Evolutionary conservation across 2,888 invertebrate genomes (phyloP), one percentile per base, ranked within the genome.

Genomic region (Synergus umbraculus): DNA sequence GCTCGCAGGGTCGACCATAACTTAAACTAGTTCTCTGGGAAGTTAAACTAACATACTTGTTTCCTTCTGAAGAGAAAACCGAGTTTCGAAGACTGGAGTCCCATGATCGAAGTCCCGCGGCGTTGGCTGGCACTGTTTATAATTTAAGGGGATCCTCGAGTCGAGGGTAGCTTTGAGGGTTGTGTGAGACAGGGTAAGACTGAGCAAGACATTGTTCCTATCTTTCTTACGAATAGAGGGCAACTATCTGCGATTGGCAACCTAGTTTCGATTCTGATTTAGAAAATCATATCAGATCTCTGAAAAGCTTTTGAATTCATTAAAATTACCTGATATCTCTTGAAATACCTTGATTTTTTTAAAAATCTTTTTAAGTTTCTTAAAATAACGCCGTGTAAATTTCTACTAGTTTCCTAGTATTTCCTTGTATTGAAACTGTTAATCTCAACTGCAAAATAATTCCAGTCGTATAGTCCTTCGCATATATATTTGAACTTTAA

Each of bases 61-160:
- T 73, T 73, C 73, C 54, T 54, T 37, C 54, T n/a, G 37, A 73
- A 29, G 18, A 22, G 54, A 73, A 49, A 69, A 46, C 43, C 69
- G 63, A 64, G 60, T 76, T 76, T 79, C 15, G 43, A 78, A 84
- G 77, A 81, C 81, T 80, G 77, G 78, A 76, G 65, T 80, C 73
- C 78, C 49, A 67, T 77, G 79, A 81, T 80, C 76, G 73, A 81
- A 82, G 82, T 73, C 79, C 81, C 76, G 77, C 80, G 82, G 78
- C 84, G 84, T 84, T 85, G 83, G 84, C 85, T 84, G 87, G 86
- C 86, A 85, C 85, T 90, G 91, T 91, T 91, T 90, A 91, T 90
- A 91, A 91, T 91, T 91, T 90, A 90, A 86, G 84, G 85, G 86
- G 79, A 81, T 87, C 81, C 65, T 65, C 79, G 77, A 85, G 83